These are phyloP conservation scores for Peromyscus nudipes DNA, from an alignment of 2,797 vertebrate genomes.

Conservation along the genomic window DNA sequence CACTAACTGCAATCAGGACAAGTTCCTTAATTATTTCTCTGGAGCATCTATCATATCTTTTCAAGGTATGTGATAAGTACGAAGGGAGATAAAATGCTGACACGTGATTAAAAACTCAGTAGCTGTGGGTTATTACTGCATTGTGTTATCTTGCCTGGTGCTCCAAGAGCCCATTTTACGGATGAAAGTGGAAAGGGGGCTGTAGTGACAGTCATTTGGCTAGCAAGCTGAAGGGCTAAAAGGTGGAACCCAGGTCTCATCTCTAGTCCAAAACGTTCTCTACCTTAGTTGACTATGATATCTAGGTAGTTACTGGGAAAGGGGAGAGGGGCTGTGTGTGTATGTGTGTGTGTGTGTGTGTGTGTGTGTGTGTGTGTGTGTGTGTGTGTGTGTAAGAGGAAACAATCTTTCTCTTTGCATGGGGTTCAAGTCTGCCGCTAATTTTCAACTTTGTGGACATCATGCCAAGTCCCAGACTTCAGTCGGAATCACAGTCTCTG, in stretches of 20 bases:
- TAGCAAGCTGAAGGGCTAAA: not conserved
- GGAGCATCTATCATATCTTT: not conserved
- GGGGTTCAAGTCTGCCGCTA: not conserved
- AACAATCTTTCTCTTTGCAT: not conserved
- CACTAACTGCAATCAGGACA: not conserved
- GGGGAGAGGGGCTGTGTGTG: no score
- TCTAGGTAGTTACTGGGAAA: not conserved
- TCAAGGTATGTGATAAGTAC: not conserved
- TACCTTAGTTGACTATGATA: not conserved
- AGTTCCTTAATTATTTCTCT: not conserved
- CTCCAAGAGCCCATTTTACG: constrained; percentile 7
- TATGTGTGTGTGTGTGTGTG: constrained; percentile 8
- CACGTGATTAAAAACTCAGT: not conserved
- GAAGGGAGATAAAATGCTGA: not conserved
- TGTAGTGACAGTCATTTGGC: not conserved
- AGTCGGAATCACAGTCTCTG: not conserved
- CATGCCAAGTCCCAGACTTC: not conserved
- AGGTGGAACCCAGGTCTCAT: not conserved
- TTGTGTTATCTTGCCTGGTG: not conserved
- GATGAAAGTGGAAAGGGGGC: not conserved
- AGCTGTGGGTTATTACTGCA: not conserved
- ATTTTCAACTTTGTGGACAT: not conserved
- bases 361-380: not conserved
- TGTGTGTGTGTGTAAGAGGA: not conserved
- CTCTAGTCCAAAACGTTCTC: not conserved